Evolutionary conservation across 2,113 vertebrate species (phyloP).

Genomic region (Miniopterus natalensis): DNA sequence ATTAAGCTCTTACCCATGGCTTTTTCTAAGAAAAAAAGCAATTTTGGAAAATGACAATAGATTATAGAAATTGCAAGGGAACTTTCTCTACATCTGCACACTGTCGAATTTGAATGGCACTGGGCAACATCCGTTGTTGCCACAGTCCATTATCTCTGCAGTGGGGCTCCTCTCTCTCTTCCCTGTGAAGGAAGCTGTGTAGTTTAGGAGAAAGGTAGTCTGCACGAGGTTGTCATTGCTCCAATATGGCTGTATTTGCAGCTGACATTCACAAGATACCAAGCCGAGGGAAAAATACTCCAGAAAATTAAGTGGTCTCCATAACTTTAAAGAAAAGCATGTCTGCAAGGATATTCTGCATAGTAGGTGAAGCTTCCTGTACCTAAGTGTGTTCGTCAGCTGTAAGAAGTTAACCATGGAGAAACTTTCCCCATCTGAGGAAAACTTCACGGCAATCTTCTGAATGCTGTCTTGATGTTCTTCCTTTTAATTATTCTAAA

Average conservation of each 20-base stretch:
- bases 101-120: not conserved
- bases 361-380: not conserved
- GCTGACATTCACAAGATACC: not conserved
- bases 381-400: not conserved
- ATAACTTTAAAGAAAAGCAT: not conserved
- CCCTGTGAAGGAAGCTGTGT: not conserved
- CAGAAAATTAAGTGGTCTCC: not conserved
- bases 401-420: not conserved
- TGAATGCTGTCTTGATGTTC: not conserved
- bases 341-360: not conserved
- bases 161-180: not conserved
- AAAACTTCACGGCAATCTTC: not conserved
- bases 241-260: not conserved
- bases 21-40: constrained; percentile 20
- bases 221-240: not conserved
- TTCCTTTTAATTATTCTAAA: constrained; percentile 47
- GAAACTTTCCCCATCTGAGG: not conserved
- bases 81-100: not conserved
- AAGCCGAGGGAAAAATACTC: not conserved
- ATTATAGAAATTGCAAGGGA: not conserved
- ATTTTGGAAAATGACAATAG: not conserved
- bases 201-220: not conserved
- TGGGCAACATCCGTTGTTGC: not conserved
- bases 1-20: not conserved
- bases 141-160: not conserved